Base-by-base conservation (phyloP, 2,888 invertebrate genomes). In the Alsophila aescularia region DNA sequence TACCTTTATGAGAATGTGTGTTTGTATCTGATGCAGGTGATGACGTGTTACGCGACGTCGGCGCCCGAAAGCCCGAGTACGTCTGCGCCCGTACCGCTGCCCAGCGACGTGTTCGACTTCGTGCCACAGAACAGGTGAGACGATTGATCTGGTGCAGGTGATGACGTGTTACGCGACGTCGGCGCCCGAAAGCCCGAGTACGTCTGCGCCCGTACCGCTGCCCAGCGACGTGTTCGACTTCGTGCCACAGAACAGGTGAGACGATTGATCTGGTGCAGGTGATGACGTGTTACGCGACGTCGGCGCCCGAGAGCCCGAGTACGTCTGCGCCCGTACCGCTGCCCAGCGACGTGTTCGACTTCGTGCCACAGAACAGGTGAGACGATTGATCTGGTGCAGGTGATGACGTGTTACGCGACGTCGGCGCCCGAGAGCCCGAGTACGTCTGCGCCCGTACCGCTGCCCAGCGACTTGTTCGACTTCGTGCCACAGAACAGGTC, bases 111-210 rank as follows among this genome's bases (percentile, higher is more conserved):
- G 2, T 90, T 87, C 62, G 87, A 88, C 48, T 89, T 80, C 58
- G 79, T 70, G 2, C 76, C 85, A 5, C 79, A 79, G 27, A 81
- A 84, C 48, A 72, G 82, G 90, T 88, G 36, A 51, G 54, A 34
- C 5, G 10, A 8, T 2, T 4, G 10, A 29, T 10, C 1, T 10
- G 9, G 10, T 15, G 0, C 57, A 90, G 90, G 89, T 90, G 53
- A 90, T 90, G 91, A 90, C 88, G 1, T 89, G 90, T 49, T 90
- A 87, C 72, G 87, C 91, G 0, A 81, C 83, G n/a, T 90, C 90
- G 0, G 87, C 90, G 0, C 90, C 90, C 0, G 87, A 90, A 50
- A 91, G 90, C 36, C 90, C 90, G 0, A 84, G 84, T 56, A 81
- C 85, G 2, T 77, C 79, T 0, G 79, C 87, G 49, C 81, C 89